These are phyloP conservation scores for Atherinomorus stipes DNA, from an alignment of 2,113 vertebrate genomes.

Conservation along the genomic window DNA sequence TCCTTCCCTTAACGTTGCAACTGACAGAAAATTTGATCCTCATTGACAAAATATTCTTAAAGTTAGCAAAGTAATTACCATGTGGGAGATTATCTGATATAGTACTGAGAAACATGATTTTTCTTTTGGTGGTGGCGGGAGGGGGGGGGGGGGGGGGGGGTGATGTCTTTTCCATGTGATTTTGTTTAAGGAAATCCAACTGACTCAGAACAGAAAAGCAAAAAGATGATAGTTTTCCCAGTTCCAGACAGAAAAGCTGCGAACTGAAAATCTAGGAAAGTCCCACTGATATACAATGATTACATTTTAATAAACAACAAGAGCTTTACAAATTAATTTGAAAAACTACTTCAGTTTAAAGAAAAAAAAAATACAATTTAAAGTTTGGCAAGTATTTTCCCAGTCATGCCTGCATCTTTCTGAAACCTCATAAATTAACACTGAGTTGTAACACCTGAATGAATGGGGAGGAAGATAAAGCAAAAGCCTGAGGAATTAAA, in stretches of 20 bases:
- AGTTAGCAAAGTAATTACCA: constrained; percentile 5
- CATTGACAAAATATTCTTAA: constrained; percentile 17
- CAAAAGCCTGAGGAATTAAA: not conserved
- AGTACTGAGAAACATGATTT: not conserved
- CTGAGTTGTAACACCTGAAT: not conserved
- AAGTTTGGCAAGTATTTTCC: not conserved
- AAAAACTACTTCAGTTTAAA: too few relatives aligned
- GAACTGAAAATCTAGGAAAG: not conserved
- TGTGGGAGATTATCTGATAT: constrained; percentile 3
- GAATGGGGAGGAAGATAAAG: not conserved
- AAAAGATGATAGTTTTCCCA: not conserved
- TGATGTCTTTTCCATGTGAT: constrained; percentile 5
- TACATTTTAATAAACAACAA: too few relatives aligned
- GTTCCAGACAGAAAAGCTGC: not conserved
- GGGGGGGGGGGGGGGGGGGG: too few relatives aligned
- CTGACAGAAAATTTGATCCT: constrained; percentile 1
- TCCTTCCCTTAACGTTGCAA: constrained; percentile 10
- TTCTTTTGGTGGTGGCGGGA: too few relatives aligned
- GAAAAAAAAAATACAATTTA: too few relatives aligned
- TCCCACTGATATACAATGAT: too few relatives aligned
- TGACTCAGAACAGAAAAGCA: constrained; percentile 1
- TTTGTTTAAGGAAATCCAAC: not conserved
- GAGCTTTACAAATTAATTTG: too few relatives aligned
- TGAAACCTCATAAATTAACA: not conserved
- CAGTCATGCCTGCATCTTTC: not conserved